These are phyloP conservation scores for Drosophila merina DNA, from an alignment of 2,888 invertebrate species.

Conservation along the genomic window DNA sequence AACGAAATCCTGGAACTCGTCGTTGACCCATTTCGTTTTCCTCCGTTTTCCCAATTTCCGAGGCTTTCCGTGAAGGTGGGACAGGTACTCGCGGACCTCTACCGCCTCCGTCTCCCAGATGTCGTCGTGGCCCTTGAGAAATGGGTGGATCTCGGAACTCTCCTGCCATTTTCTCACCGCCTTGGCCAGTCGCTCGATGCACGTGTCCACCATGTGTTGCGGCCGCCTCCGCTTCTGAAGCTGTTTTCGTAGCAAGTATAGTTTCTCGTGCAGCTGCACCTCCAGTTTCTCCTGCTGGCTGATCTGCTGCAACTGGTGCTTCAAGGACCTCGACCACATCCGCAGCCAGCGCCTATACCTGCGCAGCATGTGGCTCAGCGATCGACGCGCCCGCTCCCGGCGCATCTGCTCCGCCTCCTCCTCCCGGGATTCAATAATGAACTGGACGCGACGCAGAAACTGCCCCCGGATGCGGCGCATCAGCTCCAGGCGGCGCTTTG, in stretches of 20 bases:
- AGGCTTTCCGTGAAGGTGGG: background rate
- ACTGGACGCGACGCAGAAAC: constrained; percentile 21
- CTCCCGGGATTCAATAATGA: constrained; percentile 10
- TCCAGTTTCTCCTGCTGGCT: constrained; percentile 15
- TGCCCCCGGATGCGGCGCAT: constrained; percentile 28
- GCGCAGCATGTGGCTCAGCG: background rate
- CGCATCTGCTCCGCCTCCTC: background rate
- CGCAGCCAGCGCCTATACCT: constrained; percentile 31
- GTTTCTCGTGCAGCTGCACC: background rate
- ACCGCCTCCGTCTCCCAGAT: constrained; percentile 22
- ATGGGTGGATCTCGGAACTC: background rate
- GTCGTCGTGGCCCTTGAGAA: constrained; percentile 8
- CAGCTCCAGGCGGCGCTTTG: constrained; percentile 6
- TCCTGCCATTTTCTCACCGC: constrained; percentile 10
- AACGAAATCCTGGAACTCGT: background rate
- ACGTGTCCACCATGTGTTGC: constrained; percentile 6
- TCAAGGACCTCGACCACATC: constrained; percentile 34
- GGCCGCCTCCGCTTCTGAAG: constrained; percentile 12
- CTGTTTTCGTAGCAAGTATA: constrained; percentile 28
- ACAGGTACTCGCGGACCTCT: constrained; percentile 12
- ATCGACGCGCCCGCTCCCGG: background rate
- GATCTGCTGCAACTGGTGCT: constrained; percentile 15
- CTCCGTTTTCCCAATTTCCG: background rate
- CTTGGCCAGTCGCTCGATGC: constrained; percentile 8
- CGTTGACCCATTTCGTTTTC: too few relatives aligned